phyloP scores from a whole-genome alignment of 2,113 vertebrate genomes.

The Hassar affinis region DNA sequence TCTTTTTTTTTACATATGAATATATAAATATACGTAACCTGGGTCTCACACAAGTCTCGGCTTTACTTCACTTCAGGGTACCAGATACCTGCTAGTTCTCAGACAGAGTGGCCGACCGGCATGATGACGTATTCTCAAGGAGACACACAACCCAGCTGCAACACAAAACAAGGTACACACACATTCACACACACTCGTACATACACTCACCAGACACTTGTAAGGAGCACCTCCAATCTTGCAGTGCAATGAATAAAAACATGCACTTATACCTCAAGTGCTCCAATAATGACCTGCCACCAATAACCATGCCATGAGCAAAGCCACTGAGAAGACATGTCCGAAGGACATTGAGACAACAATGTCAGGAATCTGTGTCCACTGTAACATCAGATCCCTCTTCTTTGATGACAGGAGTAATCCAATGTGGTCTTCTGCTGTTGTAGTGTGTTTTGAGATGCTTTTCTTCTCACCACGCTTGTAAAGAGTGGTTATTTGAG shows the following conservation, averaged over 20 bases:
- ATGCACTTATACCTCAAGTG: too few relatives aligned
- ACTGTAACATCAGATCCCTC: background rate
- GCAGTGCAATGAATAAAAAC: background rate
- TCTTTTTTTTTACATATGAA: background rate
- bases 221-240: background rate
- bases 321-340: too few relatives aligned
- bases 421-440: background rate
- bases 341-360: too few relatives aligned
- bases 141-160: constrained; percentile 53
- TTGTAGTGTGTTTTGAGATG: background rate
- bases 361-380: background rate
- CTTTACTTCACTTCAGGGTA: constrained; percentile 57
- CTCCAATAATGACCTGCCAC: too few relatives aligned
- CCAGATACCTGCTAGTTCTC: constrained; percentile 59
- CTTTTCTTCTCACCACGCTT: background rate
- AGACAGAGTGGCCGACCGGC: constrained; percentile 67
- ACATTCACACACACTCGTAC: background rate
- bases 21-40: background rate
- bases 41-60: background rate
- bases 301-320: too few relatives aligned
- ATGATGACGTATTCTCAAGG: constrained; percentile 64
- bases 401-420: background rate
- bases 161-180: constrained; percentile 61
- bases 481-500: background rate
- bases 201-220: background rate